Base-by-base conservation (phyloP, 2,888 invertebrate species). In the Tetramorium bicarinatum region DNA sequence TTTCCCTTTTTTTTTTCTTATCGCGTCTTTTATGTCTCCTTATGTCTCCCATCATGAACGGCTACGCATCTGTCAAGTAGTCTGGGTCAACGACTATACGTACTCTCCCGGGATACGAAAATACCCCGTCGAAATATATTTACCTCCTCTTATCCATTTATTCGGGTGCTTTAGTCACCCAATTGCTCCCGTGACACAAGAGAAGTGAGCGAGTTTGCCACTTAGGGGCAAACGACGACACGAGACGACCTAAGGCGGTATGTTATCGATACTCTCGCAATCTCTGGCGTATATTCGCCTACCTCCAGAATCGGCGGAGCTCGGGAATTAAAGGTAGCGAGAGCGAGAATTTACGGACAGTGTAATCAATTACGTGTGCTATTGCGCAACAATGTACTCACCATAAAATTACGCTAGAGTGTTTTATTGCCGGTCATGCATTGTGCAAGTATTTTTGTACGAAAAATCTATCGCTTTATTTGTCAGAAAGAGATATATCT, bases 91-190 rank as follows among this genome's bases (percentile, higher is more conserved):
- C 56, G 38, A 47, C 11, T 59, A 47, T 18, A 38, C 66, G 13
- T 21, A 18, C 15, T 59, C 47, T 71, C 38, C n/a, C 34, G 15
- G 11, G 54, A 56, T 9, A 9, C 21, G 47, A 87, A 61, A 62
- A 25, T 87, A 76, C 49, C 54, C 13, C 67, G 52, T 56, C 41
- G 18, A 56, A 71, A 44, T 52, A 59, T 62, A 67, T 59, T 66
- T 72, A 18, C 41, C 21, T 49, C 29, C 77, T 85, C 34, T 69
- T 82, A 83, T 67, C 82, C 67, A 86, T 88, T 76, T 87, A 84
- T 86, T 83, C 71, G 61, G 49, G 47, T 61, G 62, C 56, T 83
- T 75, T 59, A 75, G 85, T 79, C 85, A 67, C 75, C n/a, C 74
- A 72, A 81, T 71, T 76, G 77, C 77, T 79, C 49, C 62, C 41